Conservation (phyloP, 2,113 vertebrate genomes). For the Muntiacus reevesi region DNA sequence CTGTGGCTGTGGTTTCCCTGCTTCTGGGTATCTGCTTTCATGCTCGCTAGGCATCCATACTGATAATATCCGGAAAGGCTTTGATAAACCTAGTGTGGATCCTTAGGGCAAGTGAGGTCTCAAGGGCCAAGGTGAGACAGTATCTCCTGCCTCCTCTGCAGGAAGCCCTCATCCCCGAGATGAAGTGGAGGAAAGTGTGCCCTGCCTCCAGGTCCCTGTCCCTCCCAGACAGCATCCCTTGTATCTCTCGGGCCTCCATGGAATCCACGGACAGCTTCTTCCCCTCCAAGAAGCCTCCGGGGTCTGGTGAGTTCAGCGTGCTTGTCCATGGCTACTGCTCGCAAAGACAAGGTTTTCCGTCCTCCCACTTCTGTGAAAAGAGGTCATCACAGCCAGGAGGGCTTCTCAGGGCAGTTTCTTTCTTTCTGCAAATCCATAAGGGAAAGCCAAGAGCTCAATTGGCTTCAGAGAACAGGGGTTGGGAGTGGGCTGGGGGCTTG, state of each 20-base stretch:
- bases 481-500: neutral
- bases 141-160: conserved; percentile 57
- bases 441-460: neutral
- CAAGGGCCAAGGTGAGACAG: neutral
- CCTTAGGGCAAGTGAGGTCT: neutral
- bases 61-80: neutral
- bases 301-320: conserved; percentile 62
- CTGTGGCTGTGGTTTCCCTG: neutral
- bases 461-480: neutral
- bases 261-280: conserved; percentile 84
- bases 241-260: conserved; percentile 84
- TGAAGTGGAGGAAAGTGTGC: conserved; percentile 94
- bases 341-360: neutral
- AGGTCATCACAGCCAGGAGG: neutral
- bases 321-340: neutral
- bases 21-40: neutral
- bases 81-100: neutral
- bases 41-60: neutral
- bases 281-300: conserved; percentile 83
- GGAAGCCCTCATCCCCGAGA: conserved; percentile 88
- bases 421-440: neutral
- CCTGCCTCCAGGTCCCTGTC: conserved; percentile 85
- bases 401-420: neutral
- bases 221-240: conserved; percentile 83
- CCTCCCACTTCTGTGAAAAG: neutral